Base-by-base conservation (phyloP, 2,888 invertebrate genomes). In the Itoplectis maculator region DNA sequence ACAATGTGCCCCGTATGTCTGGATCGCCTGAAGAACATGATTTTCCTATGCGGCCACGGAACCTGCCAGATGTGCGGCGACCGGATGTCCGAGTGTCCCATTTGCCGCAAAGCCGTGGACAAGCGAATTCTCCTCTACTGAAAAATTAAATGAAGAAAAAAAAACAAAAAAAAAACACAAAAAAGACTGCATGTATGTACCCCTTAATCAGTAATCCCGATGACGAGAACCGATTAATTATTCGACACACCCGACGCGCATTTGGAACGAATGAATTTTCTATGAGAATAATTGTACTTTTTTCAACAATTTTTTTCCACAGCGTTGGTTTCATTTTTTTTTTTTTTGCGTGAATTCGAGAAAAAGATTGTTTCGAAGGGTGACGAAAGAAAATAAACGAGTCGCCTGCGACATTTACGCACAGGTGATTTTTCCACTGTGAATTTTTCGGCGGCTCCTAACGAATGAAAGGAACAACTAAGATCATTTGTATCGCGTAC, bases 41-140 rank as follows among this genome's bases (percentile, higher is more conserved):
- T 99, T 88, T 99, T 99, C 94, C 95, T 99, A 59, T 99, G 99
- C 93, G 99, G 99, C 6, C 99, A 99, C 93, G 99, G 99, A 87
- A 97, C 98, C 85, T 99, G 99, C 93, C 99, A 99, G 94, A 98
- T 98, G 97, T 99, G 99, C 93, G 99, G 99, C 40, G 99, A 99
- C 94, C 96, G 98, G 90, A 98, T 99, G 96, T 96, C 97, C 82
- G 99, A 99, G 90, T 99, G 99, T 92, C 99, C 99, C 42, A 99
- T 99, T 92, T 99, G 99, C 93, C 95, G 99, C 88, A 99, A 99
- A 94, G 96, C 97, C 79, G 98, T 99, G 75, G 98, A 99, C 93
- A 99, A 98, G 92, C 95, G 98, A 82, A 99, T 99, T 91, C 94
- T 99, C 69, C 95, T 99, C 42, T 99, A 99, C 93, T 96, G 93